phyloP scores from a whole-genome alignment of 2,113 vertebrate species.

The Protomyctophum bolini region DNA sequence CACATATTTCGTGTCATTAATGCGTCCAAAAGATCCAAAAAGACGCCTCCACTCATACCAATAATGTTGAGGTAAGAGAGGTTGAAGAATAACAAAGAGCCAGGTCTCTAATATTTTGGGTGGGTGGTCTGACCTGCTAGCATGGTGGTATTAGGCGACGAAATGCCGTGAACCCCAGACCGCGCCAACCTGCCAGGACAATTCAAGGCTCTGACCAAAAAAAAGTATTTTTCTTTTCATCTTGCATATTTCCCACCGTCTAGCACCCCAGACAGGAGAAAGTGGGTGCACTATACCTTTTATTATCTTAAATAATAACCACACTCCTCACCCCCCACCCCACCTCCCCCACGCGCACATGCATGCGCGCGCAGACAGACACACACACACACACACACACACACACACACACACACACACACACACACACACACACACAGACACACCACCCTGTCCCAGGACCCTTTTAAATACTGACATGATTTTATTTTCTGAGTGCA shows the following conservation, averaged over 20 bases:
- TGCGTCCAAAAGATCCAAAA: conserved; percentile 8
- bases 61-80: conserved; percentile 29
- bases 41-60: conserved; percentile 22
- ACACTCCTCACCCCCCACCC: conserved; percentile 33
- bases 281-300: conserved; percentile 54
- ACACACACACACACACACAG: no score
- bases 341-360: not conserved
- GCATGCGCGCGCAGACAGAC: no score
- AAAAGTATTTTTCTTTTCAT: conserved; percentile 52
- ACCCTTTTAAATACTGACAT: conserved; percentile 38
- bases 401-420: not conserved
- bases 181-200: conserved; percentile 36
- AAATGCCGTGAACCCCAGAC: conserved; percentile 38
- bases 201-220: not conserved
- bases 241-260: conserved; percentile 32
- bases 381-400: not conserved
- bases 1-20: conserved; percentile 23
- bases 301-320: conserved; percentile 66
- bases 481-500: conserved; percentile 32
- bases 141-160: conserved; percentile 47
- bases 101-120: conserved; percentile 33
- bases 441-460: not conserved
- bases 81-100: conserved; percentile 51
- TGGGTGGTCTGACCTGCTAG: conserved; percentile 62
- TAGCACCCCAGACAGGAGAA: conserved; percentile 34